These are phyloP conservation scores for Orchestes rusci DNA, from an alignment of 2,888 invertebrate species.

Conservation along the genomic window DNA sequence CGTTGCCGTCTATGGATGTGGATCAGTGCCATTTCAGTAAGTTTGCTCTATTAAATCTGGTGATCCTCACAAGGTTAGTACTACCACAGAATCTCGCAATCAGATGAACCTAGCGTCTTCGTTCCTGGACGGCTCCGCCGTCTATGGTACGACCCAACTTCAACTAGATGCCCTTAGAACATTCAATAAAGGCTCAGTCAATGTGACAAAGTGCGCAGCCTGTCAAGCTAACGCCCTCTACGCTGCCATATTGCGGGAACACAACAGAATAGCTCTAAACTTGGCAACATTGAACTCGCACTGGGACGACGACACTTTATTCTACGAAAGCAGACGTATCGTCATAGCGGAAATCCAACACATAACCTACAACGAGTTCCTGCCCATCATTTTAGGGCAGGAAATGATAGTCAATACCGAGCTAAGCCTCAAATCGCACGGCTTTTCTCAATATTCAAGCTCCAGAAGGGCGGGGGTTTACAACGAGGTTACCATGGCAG, in stretches of 20 bases:
- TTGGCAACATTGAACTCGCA: slow-evolving; percentile 64
- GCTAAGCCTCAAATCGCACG: slow-evolving; percentile 56
- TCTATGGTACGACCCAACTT: slow-evolving; percentile 73
- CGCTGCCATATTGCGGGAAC: slow-evolving; percentile 64
- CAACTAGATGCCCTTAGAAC: slow-evolving; percentile 62
- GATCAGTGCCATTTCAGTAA: slow-evolving; percentile 59
- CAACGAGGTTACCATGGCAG: slow-evolving; percentile 70
- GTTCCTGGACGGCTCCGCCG: slow-evolving; percentile 74
- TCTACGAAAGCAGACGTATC: slow-evolving; percentile 66
- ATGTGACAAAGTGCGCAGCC: slow-evolving; percentile 57
- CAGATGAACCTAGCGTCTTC: slow-evolving; percentile 82
- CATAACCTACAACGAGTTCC: slow-evolving; percentile 75
- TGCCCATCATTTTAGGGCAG: slow-evolving; percentile 71
- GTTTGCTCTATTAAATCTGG: slow-evolving; percentile 28
- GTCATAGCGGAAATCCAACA: slow-evolving; percentile 76
- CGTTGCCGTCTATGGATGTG: slow-evolving; percentile 58
- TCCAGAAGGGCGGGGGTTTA: slow-evolving; percentile 69
- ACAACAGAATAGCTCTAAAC: slow-evolving; percentile 69
- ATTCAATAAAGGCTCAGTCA: slow-evolving; percentile 64
- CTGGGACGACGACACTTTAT: slow-evolving; percentile 73
- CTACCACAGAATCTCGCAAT: slow-evolving; percentile 58
- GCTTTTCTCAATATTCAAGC: slow-evolving; percentile 76
- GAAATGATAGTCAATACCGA: slow-evolving; percentile 57
- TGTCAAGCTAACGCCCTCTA: slow-evolving; percentile 66
- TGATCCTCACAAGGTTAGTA: not conserved